phyloP scores from a whole-genome alignment of 2,888 invertebrate genomes.

The Phasia obesa region DNA sequence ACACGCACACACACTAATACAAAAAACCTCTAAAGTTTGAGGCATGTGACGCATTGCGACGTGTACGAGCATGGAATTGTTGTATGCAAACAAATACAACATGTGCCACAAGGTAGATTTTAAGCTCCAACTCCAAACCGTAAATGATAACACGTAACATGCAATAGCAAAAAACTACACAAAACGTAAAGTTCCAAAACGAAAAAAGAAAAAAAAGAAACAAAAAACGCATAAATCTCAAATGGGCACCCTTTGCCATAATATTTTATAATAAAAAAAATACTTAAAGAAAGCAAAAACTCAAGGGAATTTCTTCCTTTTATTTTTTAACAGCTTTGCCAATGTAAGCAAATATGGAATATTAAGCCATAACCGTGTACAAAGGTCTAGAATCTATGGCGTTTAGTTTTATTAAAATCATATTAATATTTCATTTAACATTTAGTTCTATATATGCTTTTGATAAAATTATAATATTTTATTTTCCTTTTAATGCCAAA shows the following conservation, averaged over 20 bases:
- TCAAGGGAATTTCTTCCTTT: not conserved
- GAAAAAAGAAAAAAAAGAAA: constrained; percentile 24
- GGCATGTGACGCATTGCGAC: constrained; percentile 71
- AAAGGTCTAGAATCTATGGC: too few relatives aligned
- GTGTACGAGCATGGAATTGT: constrained; percentile 45
- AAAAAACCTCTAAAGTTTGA: constrained; percentile 64
- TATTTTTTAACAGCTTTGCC: too few relatives aligned
- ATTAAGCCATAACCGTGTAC: too few relatives aligned
- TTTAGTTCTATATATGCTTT: too few relatives aligned
- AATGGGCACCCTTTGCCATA: constrained; percentile 30
- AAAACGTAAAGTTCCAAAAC: not conserved
- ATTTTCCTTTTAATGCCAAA: too few relatives aligned
- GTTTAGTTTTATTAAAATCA: too few relatives aligned
- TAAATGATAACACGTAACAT: constrained; percentile 51
- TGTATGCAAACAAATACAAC: constrained; percentile 61
- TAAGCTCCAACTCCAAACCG: constrained; percentile 57
- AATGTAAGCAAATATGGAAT: too few relatives aligned
- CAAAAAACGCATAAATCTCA: constrained; percentile 47
- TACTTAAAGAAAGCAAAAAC: not conserved
- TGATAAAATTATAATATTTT: too few relatives aligned
- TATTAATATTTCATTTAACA: too few relatives aligned
- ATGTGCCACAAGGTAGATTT: constrained; percentile 63
- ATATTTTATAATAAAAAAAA: constrained; percentile 37
- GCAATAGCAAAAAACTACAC: constrained; percentile 21
- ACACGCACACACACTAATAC: constrained; percentile 2